These are phyloP conservation scores for Galaxea fascicularis DNA, from an alignment of 92 coral and sea anemone species.

Conservation along the genomic window DNA sequence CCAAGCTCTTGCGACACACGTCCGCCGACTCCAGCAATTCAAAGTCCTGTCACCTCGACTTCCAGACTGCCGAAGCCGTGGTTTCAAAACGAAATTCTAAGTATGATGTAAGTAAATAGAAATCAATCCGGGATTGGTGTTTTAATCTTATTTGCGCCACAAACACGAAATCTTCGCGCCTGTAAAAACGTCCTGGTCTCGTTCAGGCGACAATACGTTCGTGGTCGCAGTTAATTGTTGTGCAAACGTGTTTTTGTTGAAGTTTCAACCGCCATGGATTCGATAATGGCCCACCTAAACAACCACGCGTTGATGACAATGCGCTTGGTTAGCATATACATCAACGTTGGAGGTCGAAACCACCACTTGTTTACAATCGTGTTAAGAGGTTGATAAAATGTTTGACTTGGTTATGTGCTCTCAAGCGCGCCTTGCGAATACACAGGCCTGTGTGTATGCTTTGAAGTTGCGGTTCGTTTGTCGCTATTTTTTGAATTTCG, in stretches of 20 bases:
- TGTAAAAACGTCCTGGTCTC: not conserved
- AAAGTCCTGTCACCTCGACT: slow-evolving; percentile 78
- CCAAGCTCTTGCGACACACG: slow-evolving; percentile 73
- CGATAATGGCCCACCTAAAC: slow-evolving; percentile 40
- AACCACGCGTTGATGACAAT: slow-evolving; percentile 50
- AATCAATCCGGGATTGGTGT: slow-evolving; percentile 10
- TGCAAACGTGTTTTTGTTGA: slow-evolving; percentile 52
- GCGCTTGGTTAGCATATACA: slow-evolving; percentile 41
- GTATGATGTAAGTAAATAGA: slow-evolving; percentile 96
- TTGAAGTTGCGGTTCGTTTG: slow-evolving; percentile 41
- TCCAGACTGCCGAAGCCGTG: slow-evolving; percentile 86
- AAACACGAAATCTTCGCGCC: slow-evolving; percentile 8
- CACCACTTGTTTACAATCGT: slow-evolving; percentile 38
- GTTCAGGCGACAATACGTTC: slow-evolving; percentile 38
- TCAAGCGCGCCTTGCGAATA: not conserved
- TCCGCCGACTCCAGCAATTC: slow-evolving; percentile 78
- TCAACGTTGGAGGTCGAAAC: slow-evolving; percentile 55
- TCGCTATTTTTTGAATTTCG: slow-evolving; percentile 29
- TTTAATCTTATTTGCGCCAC: slow-evolving; percentile 30
- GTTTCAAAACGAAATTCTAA: slow-evolving; percentile 95
- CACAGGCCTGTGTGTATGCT: not conserved
- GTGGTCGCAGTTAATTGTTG: slow-evolving; percentile 46
- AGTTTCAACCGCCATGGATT: slow-evolving; percentile 56
- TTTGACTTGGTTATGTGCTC: not conserved
- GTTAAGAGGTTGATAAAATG: slow-evolving; percentile 29